phyloP scores from a whole-genome alignment of 2,113 vertebrate genomes.

The human (Homo sapiens) region GRCh38 chr2:203036001-203036500 shows the following conservation, averaged over 20 bases:
- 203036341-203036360: conserved; percentile 6
- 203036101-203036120: conserved; percentile 18
- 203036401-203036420: background rate
- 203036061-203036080: background rate
- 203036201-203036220: conserved; percentile 3
- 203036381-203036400: background rate
- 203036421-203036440: background rate
- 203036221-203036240: background rate
- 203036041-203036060: background rate
- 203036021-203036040: background rate
- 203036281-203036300: background rate
- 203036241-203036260: conserved; percentile 16
- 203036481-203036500: background rate
- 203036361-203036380: background rate
- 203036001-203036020: background rate
- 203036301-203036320: background rate
- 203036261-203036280: background rate
- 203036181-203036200: background rate
- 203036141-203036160: background rate
- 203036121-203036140: background rate
- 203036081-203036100: background rate
- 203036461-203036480: background rate
- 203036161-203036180: background rate
- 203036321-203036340: conserved; percentile 12
- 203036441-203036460: background rate